Percentiles rank a stretch among this genome's conserved stretches.
phyloP scores from a whole-genome alignment of 2,797 vertebrate genomes.

The Rhinichthys osculus region DNA sequence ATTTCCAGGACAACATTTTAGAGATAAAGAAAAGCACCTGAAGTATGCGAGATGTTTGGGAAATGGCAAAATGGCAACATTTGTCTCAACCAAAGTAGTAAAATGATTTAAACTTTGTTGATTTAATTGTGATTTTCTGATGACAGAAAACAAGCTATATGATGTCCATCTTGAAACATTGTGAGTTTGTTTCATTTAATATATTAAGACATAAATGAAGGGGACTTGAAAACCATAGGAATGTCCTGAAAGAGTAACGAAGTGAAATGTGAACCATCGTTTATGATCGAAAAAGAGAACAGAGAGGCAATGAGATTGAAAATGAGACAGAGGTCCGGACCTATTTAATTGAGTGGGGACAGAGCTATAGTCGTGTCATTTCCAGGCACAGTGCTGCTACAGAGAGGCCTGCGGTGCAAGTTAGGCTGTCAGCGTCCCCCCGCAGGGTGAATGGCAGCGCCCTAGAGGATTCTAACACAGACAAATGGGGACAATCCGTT shows the following conservation, averaged over 20 bases:
- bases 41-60: neutral
- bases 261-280: slow-evolving; percentile 9
- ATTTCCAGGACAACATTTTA: neutral
- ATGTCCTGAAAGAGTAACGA: neutral
- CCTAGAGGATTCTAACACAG: slow-evolving; percentile 64
- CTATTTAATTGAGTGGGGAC: slow-evolving; percentile 39
- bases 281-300: slow-evolving; percentile 29
- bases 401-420: slow-evolving; percentile 45
- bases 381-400: slow-evolving; percentile 32
- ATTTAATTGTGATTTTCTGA: neutral
- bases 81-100: neutral
- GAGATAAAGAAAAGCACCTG: neutral
- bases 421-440: slow-evolving; percentile 57
- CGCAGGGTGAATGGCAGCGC: slow-evolving; percentile 64
- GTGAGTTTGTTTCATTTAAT: neutral
- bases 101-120: neutral
- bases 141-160: neutral
- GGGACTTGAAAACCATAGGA: neutral
- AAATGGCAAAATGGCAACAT: neutral
- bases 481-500: slow-evolving; percentile 71
- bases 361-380: slow-evolving; percentile 39
- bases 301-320: neutral
- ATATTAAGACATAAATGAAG: neutral
- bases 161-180: neutral
- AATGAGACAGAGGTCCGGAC: slow-evolving; percentile 26